Conservation (phyloP, 2,888 invertebrate species). For the Stenolophus ochropezus region DNA sequence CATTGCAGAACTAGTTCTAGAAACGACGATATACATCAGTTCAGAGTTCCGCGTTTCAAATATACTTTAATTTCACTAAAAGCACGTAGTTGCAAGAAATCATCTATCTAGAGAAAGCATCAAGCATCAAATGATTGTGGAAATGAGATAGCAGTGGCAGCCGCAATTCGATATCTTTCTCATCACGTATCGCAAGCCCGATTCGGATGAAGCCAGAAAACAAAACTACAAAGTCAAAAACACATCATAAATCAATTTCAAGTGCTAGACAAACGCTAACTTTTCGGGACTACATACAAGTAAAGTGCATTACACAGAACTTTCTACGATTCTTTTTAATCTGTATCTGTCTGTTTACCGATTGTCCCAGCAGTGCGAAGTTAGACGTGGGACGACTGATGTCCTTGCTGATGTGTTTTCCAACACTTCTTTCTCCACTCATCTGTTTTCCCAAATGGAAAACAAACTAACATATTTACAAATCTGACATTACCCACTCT, state of each 20-base stretch:
- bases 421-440: neutral
- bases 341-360: constrained; percentile 38
- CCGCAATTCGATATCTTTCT: constrained; percentile 26
- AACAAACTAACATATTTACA: neutral
- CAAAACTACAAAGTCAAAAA: constrained; percentile 44
- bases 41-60: neutral
- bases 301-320: constrained; percentile 44
- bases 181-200: constrained; percentile 31
- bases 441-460: neutral
- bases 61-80: constrained; percentile 36
- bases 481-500: neutral
- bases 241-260: constrained; percentile 48
- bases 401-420: neutral
- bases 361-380: constrained; percentile 19
- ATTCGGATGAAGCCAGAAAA: constrained; percentile 32
- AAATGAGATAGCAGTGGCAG: constrained; percentile 26
- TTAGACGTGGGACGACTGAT: neutral
- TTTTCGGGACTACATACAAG: constrained; percentile 37
- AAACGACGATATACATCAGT: neutral
- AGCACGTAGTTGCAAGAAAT: constrained; percentile 29
- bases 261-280: constrained; percentile 35
- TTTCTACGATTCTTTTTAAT: constrained; percentile 42
- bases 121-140: constrained; percentile 29
- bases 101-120: neutral
- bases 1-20: neutral